Conservation (phyloP, 2,888 invertebrate species). For the Marasmarcha lunaedactyla region DNA sequence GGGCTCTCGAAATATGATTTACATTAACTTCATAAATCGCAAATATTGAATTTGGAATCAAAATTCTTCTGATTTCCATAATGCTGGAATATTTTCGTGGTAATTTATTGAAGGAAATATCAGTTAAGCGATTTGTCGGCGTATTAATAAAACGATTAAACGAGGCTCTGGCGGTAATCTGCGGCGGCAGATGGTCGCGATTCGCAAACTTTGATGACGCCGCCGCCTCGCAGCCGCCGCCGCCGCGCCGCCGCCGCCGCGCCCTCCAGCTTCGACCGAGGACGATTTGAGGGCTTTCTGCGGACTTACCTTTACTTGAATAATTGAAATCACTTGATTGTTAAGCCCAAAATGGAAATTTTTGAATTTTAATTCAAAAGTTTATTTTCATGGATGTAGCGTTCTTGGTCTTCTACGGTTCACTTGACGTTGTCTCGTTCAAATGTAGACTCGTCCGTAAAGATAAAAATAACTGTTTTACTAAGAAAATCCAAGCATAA, state of each 20-base stretch:
- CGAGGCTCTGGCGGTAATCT: conserved; percentile 65
- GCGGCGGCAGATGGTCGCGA: conserved; percentile 39
- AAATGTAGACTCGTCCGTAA: too few species aligned
- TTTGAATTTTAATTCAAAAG: too few species aligned
- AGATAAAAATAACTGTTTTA: too few species aligned
- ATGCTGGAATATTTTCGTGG: background rate
- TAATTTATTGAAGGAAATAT: conserved; percentile 15
- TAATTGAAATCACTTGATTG: conserved; percentile 6
- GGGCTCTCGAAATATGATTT: too few species aligned
- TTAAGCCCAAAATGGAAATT: too few species aligned
- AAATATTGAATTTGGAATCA: background rate
- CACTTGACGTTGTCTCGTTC: too few species aligned
- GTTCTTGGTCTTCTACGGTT: too few species aligned
- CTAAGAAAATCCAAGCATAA: too few species aligned
- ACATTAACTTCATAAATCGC: too few species aligned
- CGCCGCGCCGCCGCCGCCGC: conserved; percentile 15
- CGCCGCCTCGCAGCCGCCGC: conserved; percentile 40
- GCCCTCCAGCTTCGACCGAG: too few species aligned
- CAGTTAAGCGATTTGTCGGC: conserved; percentile 65
- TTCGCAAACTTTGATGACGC: conserved; percentile 55
- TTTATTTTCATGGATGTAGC: too few species aligned
- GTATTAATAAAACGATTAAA: conserved; percentile 71
- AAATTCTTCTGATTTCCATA: background rate
- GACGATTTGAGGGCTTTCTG: conserved; percentile 18
- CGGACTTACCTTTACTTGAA: background rate